Conservation (phyloP, 1,140 invertebrate genomes). For the Chionoecetes opilio region DNA sequence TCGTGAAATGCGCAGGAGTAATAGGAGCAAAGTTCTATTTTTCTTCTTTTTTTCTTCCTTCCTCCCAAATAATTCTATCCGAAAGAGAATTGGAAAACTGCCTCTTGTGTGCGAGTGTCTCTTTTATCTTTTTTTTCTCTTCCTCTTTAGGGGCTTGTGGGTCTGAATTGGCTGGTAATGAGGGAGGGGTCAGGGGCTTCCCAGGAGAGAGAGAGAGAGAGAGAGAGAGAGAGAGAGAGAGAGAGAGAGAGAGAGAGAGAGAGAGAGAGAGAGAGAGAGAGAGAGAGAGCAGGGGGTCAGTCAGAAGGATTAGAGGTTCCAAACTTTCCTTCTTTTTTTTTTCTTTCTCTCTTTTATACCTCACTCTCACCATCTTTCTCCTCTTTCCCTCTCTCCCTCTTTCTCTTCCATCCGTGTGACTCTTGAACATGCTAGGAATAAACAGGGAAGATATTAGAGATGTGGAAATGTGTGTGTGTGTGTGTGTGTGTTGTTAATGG, state of each 20-base stretch:
- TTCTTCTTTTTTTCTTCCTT: not conserved
- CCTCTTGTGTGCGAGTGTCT: not conserved
- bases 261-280: slow-evolving; percentile 1
- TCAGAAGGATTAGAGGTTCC: not conserved
- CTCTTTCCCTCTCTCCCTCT: slow-evolving; percentile 46
- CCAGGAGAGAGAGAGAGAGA: slow-evolving; percentile 16
- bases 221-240: slow-evolving; percentile 1
- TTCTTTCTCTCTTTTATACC: not conserved
- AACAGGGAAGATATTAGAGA: not conserved
- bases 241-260: not conserved
- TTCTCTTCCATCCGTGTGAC: slow-evolving; percentile 10
- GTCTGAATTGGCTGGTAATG: slow-evolving; percentile 14
- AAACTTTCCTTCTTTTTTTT: not conserved
- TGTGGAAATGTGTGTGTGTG: not conserved
- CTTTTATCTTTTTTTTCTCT: slow-evolving; percentile 12
- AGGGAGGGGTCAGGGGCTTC: not conserved
- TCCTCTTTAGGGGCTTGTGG: not conserved
- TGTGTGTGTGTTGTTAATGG: not conserved
- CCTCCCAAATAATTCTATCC: slow-evolving; percentile 17
- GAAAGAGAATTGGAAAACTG: slow-evolving; percentile 5
- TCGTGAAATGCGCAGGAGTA: not conserved
- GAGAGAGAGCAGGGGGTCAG: not conserved
- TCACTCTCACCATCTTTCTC: slow-evolving; percentile 39
- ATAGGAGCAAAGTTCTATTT: not conserved
- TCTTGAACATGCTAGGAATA: not conserved